Base-by-base conservation (phyloP, 2,888 invertebrate species). In the Micoletzkya japonica region DNA sequence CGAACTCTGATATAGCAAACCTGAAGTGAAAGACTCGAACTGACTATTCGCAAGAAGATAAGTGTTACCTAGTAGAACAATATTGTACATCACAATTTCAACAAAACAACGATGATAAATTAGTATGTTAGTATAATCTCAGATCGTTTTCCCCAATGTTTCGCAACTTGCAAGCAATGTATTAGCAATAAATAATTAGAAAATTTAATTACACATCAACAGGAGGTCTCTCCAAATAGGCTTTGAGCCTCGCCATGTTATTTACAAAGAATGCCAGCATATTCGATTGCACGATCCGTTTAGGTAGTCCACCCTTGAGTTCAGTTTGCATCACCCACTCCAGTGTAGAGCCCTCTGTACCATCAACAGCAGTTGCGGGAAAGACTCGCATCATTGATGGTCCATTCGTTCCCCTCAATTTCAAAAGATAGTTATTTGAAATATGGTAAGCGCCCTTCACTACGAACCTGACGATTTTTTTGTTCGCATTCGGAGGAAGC, bases 261-360 rank as follows among this genome's bases (percentile, higher is more conserved):
- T 57, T 58, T 10, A 68, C 68, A 36, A 68, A 68, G 49, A 68
- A 68, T 2, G 68, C 49, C 28, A 68, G 68, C 68, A 68, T 68
- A 28, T 57, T 58, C n/a, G 57, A 57, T 26, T 44, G 58, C 32
- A 68, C 68, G 34, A 68, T 36, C 1, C 68, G 39, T 34, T 58
- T 68, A 34, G 68, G 68, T 14, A 68, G 68, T 6, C 68, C 68
- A 4, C 68, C 68, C 57, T 68, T 68, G 39, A 68, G 68, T 24
- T 68, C 57, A 24, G 57, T 58, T 49, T 68, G 68, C 68, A 68
- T 68, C n/a, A 68, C 49, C 68, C 68, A 68, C 28, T 68, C 68
- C 14, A 68, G 68, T 1, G 54, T 66, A 2, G 64, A n/a, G n/a
- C n/a, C 20, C 20, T 37, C 26, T 1, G 54, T 34, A 26, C 36